Conservation (phyloP, 1,140 invertebrate species). For the Drosophila navojoa region DNA sequence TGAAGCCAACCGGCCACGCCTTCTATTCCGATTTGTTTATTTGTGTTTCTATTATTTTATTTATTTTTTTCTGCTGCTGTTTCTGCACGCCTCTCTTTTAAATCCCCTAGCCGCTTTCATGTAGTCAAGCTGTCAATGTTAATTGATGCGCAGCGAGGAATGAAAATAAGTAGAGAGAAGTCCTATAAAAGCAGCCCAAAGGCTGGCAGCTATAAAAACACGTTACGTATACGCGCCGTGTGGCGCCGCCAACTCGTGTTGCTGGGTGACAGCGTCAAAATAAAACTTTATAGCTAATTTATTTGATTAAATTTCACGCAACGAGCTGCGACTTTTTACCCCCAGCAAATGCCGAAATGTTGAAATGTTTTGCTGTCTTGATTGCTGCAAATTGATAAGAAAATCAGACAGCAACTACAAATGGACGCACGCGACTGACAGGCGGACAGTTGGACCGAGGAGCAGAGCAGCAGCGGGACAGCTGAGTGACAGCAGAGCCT, state of each 20-base stretch:
- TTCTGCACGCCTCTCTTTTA: conserved; percentile 26
- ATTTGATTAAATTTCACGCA: conserved; percentile 80
- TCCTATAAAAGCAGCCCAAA: conserved; percentile 46
- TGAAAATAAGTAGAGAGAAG: conserved; percentile 44
- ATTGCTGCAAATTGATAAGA: conserved; percentile 68
- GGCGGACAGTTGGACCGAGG: conserved; percentile 37
- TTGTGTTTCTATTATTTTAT: not conserved
- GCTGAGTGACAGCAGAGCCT: conserved; percentile 21
- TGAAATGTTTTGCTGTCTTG: conserved; percentile 60
- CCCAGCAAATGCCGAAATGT: conserved; percentile 19
- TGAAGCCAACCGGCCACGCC: conserved; percentile 26
- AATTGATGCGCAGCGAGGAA: conserved; percentile 65
- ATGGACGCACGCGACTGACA: conserved; percentile 25
- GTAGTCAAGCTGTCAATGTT: conserved; percentile 72
- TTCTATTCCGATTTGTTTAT: conserved; percentile 13
- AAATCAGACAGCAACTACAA: conserved; percentile 45
- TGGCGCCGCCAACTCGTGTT: conserved; percentile 29
- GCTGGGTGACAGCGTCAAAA: conserved; percentile 62
- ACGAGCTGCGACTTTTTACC: conserved; percentile 28
- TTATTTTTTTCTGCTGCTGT: conserved; percentile 12
- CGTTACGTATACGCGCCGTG: conserved; percentile 67
- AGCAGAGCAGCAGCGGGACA: conserved; percentile 19
- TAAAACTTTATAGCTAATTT: conserved; percentile 82
- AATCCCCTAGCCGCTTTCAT: conserved; percentile 23
- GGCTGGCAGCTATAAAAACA: conserved; percentile 44